These are phyloP conservation scores for Callorhinus ursinus DNA, from an alignment of 2,113 vertebrate genomes.

Conservation along the genomic window DNA sequence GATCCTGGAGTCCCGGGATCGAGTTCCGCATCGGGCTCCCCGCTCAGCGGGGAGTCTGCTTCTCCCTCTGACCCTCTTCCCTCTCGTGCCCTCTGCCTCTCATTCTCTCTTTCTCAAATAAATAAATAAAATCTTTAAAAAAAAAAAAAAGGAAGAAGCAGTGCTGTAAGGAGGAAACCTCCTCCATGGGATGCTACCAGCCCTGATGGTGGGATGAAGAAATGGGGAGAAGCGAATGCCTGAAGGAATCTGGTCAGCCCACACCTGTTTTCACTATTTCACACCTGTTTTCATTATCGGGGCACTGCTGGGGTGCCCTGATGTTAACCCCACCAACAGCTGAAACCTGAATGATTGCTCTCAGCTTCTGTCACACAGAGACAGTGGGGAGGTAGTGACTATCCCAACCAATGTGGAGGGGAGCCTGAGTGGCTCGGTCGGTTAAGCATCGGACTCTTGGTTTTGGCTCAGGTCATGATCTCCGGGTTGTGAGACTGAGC, in stretches of 20 bases:
- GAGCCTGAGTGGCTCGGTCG: too few species aligned
- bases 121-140: too few species aligned
- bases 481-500: too few species aligned
- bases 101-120: too few species aligned
- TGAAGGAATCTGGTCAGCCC: background rate
- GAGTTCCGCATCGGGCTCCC: too few species aligned
- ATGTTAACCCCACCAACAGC: background rate
- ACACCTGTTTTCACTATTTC: background rate
- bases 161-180: background rate
- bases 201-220: background rate
- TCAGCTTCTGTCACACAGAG: background rate
- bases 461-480: too few species aligned
- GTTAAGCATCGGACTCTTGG: too few species aligned
- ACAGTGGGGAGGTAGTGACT: background rate
- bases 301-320: background rate
- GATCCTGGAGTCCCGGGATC: too few species aligned
- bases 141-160: background rate
- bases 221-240: background rate
- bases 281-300: background rate
- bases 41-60: too few species aligned
- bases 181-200: background rate
- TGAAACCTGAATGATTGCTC: background rate
- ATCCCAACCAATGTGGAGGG: background rate
- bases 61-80: too few species aligned
- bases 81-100: too few species aligned